phyloP scores from a whole-genome alignment of 2,113 vertebrate species.

The Scomber japonicus region DNA sequence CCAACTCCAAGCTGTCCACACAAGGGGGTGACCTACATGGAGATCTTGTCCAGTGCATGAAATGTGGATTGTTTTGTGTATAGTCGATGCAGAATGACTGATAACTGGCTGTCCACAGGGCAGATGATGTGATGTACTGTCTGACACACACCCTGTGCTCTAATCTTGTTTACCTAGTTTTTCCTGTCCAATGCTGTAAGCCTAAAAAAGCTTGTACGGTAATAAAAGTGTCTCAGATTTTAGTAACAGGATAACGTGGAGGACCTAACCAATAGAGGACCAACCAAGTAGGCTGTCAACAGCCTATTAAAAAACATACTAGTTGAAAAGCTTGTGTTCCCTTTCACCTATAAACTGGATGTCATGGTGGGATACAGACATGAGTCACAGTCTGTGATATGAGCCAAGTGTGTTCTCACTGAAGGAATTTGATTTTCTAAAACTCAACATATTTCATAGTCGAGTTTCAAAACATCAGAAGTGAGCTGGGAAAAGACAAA shows the following conservation, averaged over 20 bases:
- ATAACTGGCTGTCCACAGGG: neutral
- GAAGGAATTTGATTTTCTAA: slow-evolving; percentile 4
- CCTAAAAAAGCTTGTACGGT: neutral
- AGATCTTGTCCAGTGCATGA: neutral
- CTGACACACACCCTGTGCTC: neutral
- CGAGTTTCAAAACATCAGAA: slow-evolving; percentile 7
- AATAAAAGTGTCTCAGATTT: slow-evolving; percentile 4
- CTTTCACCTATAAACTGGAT: slow-evolving; percentile 21
- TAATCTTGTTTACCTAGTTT: neutral
- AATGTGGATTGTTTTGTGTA: neutral
- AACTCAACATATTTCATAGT: slow-evolving; percentile 9
- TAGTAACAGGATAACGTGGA: neutral
- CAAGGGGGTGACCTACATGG: neutral
- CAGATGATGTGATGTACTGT: neutral
- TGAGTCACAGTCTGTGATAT: slow-evolving; percentile 37
- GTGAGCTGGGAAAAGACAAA: neutral
- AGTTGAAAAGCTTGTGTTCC: slow-evolving; percentile 1
- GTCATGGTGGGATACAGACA: slow-evolving; percentile 35
- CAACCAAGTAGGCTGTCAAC: slow-evolving; percentile 30
- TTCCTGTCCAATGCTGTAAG: neutral
- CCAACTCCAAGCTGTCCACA: neutral
- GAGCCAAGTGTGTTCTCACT: slow-evolving; percentile 37
- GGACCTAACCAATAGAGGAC: slow-evolving; percentile 18
- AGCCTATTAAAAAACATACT: slow-evolving; percentile 23
- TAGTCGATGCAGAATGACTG: neutral